Base-by-base conservation (phyloP, 2,888 invertebrate genomes). In the Hetaerina titia region DNA sequence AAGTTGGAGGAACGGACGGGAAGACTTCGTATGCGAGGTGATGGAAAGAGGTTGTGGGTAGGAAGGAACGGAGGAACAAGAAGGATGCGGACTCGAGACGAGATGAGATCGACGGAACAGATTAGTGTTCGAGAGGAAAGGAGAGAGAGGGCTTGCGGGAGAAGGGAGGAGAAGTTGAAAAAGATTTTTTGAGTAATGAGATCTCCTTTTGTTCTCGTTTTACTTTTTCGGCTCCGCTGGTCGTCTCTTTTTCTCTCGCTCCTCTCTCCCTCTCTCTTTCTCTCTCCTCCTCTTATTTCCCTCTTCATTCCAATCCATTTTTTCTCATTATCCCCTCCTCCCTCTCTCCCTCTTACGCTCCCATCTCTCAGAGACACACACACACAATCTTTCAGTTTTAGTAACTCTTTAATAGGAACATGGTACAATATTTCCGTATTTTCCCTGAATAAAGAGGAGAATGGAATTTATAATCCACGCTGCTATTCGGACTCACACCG, bases 101-200 rank as follows among this genome's bases (percentile, higher is more conserved):
- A 57, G 89, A 58, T n/a, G 56, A 92, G 92, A 92, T 92, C 22
- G 56, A 92, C 17, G 92, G 69, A 92, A 92, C 64, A 74, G 92
- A 92, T 92, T 69, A 92, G 45, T 56, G 81, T 81, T n/a, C 81
- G 81, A 31, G 81, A 81, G 81, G 31, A 7, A n/a, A 1, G 15
- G 81, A 81, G 81, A 17, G 0, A 2, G 69, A n/a, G n/a, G 69
- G 69, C 9, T 22, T 17, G 69, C 1, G 74, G 74, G 81, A 31
- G 9, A 56, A 74, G 69, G 22, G 69, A 92, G 74, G 17, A 64
- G 56, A 45, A 69, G 92, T 92, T 69, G 69, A 92, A 69, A 92
- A 69, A 92, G 64, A 74, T 74, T 74, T 81, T 74, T 92, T 92
- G 92, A 92, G 92, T 92, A 74, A 92, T 92, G 92, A 92, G 92